A percentile compares a stretch with the other conserved stretches of the same genome.
phyloP scores from a whole-genome alignment of 2,888 invertebrate genomes.

The Eulithis prunata region DNA sequence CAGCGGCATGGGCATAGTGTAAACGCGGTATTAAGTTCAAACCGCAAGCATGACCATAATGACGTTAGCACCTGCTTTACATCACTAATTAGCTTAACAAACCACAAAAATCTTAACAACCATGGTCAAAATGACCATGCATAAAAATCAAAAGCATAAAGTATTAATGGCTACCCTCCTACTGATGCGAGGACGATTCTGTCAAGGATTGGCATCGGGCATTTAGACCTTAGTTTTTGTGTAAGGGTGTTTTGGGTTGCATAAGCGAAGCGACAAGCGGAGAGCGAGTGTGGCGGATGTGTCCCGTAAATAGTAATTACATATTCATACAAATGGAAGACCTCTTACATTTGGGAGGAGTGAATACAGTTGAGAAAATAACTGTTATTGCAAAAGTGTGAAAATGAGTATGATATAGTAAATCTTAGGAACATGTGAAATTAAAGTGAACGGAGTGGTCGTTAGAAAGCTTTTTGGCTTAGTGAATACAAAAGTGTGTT shows the following conservation, averaged over 20 bases:
- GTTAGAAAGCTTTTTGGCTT: no score
- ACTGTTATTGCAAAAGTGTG: no score
- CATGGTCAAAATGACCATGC: conserved; percentile 47
- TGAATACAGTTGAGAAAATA: no score
- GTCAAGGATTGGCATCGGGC: conserved; percentile 38
- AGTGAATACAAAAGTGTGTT: no score
- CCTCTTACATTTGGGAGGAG: no score
- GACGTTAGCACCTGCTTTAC: conserved; percentile 37
- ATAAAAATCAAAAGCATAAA: conserved; percentile 42
- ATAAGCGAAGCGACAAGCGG: conserved; percentile 20
- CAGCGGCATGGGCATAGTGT: no score
- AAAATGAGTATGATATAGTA: no score
- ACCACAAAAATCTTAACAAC: conserved; percentile 48
- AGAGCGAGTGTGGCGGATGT: not conserved
- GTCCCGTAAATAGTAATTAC: no score
- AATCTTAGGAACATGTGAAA: no score
- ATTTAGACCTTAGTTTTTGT: conserved; percentile 11
- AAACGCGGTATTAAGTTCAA: no score
- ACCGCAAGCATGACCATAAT: conserved; percentile 22
- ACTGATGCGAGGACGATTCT: conserved; percentile 23
- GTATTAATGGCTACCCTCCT: conserved; percentile 41
- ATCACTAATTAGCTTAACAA: conserved; percentile 53
- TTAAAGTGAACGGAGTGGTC: no score
- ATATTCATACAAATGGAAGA: no score
- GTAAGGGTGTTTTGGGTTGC: not conserved